A percentile compares a stretch with the other conserved stretches of the same genome.
phyloP scores from a whole-genome alignment of 1,140 invertebrate genomes.

The Euglossa dilemma region DNA sequence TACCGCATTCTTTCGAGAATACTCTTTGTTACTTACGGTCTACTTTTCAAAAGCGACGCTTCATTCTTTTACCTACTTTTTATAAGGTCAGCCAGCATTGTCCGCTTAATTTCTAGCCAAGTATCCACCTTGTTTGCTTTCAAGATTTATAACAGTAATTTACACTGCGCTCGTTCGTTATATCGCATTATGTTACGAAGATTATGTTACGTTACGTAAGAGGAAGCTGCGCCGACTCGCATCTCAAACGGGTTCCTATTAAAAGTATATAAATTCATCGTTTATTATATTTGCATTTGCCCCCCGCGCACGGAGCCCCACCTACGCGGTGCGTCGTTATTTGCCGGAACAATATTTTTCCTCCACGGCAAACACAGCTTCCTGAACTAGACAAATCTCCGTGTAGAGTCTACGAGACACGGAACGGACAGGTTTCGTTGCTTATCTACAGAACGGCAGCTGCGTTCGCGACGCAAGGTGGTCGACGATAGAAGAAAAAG shows the following conservation, averaged over 20 bases:
- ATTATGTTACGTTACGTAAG: not conserved
- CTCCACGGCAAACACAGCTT: conserved; percentile 7
- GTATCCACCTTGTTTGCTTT: not conserved
- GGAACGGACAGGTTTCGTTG: conserved; percentile 31
- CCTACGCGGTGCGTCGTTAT: not conserved
- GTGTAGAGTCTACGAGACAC: not conserved
- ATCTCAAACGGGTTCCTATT: not conserved
- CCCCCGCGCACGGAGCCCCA: too few species aligned
- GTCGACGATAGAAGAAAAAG: not conserved
- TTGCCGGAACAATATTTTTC: conserved; percentile 17
- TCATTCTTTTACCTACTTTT: conserved; percentile 1
- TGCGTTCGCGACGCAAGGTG: not conserved
- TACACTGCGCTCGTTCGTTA: not conserved
- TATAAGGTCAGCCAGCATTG: not conserved
- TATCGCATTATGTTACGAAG: not conserved
- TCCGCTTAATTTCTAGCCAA: not conserved
- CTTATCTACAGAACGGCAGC: conserved; percentile 22
- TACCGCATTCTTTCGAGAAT: not conserved
- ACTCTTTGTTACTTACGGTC: not conserved
- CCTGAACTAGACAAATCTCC: conserved; percentile 30
- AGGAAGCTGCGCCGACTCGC: not conserved
- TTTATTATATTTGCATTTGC: not conserved
- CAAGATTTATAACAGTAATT: conserved; percentile 4
- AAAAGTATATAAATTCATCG: not conserved
- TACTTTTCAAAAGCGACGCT: not conserved